Conservation (phyloP, 2,113 vertebrate species). For the Panurus biarmicus region DNA sequence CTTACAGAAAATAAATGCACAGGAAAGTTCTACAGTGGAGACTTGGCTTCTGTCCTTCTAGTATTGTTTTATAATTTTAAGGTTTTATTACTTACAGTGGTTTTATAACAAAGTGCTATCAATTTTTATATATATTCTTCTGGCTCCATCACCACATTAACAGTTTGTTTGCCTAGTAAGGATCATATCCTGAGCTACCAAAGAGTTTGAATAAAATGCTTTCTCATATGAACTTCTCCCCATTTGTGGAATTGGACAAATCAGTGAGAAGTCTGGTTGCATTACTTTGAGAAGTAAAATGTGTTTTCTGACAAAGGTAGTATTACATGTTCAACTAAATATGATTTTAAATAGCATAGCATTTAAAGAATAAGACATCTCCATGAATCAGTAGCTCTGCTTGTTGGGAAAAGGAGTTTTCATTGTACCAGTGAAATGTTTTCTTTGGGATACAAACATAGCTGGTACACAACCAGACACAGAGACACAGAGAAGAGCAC, state of each 20-base stretch:
- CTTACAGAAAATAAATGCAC: neutral
- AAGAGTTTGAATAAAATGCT: neutral
- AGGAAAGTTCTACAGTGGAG: neutral
- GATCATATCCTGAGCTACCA: neutral
- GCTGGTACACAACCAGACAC: neutral
- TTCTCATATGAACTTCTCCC: neutral
- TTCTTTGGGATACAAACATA: neutral
- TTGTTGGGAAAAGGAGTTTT: neutral
- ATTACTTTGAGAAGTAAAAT: neutral
- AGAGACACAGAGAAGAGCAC: neutral
- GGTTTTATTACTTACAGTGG: neutral
- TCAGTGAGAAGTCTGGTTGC: neutral
- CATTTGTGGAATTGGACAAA: neutral
- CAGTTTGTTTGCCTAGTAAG: neutral
- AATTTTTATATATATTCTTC: neutral
- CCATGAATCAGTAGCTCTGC: neutral
- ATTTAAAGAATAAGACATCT: neutral
- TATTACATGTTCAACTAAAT: neutral
- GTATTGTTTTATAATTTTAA: neutral
- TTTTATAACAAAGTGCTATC: neutral
- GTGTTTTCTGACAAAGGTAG: neutral
- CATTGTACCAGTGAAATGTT: neutral
- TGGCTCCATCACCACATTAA: neutral
- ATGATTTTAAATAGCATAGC: neutral
- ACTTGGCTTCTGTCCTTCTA: neutral